A percentile compares a stretch with the other conserved stretches of the same genome.
Evolutionary conservation across 2,888 invertebrate genomes (phyloP).

Genomic region (Silvanus unidentatus): DNA sequence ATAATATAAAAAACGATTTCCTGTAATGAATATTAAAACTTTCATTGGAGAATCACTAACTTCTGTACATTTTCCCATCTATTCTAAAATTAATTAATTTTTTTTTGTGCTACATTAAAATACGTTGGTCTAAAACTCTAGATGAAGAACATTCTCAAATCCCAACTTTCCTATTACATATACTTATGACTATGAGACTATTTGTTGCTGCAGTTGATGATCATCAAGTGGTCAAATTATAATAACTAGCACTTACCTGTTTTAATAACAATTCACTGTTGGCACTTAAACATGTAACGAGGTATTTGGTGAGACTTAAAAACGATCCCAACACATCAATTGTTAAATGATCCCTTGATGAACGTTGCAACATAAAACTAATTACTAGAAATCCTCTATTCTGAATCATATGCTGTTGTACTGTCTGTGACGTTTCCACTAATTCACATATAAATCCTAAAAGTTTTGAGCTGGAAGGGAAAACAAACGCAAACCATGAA

Average conservation of each 20-base stretch:
- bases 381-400: conserved; percentile 97
- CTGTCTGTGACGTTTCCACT: conserved; percentile 93
- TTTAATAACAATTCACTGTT: conserved; percentile 87
- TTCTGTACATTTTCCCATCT: too few relatives aligned
- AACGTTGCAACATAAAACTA: conserved; percentile 92
- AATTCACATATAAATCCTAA: conserved; percentile 96
- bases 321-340: conserved; percentile 90
- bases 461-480: conserved; percentile 75
- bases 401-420: conserved; percentile 99
- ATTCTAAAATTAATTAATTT: too few relatives aligned
- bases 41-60: too few relatives aligned
- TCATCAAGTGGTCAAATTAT: too few relatives aligned
- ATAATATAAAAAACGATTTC: too few relatives aligned
- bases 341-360: conserved; percentile 87
- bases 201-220: too few relatives aligned
- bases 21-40: too few relatives aligned
- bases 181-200: too few relatives aligned
- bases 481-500: conserved; percentile 4
- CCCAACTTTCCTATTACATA: too few relatives aligned
- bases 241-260: conserved; percentile 60
- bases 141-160: too few relatives aligned
- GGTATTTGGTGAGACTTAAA: conserved; percentile 84
- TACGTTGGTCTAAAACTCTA: too few relatives aligned
- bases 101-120: too few relatives aligned
- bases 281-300: conserved; percentile 87